Percentiles rank a stretch among this genome's conserved stretches.
These are phyloP conservation scores for Tipula vernalis DNA, from an alignment of 2,888 invertebrate species.

Conservation along the genomic window DNA sequence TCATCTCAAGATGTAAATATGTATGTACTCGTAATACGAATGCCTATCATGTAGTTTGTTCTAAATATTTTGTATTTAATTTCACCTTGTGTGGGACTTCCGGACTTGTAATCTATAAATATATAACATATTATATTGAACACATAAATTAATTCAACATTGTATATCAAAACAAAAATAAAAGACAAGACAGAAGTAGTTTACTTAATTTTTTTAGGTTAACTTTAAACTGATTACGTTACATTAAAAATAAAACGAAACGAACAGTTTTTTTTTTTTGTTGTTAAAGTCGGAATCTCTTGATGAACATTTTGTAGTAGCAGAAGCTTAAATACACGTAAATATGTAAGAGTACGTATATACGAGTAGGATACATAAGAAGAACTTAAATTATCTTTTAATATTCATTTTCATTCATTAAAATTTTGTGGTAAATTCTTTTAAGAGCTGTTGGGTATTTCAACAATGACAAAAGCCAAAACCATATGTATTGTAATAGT, in stretches of 20 bases:
- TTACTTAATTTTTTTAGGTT: background rate
- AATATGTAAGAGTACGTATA: background rate
- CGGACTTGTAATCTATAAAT: background rate
- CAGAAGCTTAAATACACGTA: background rate
- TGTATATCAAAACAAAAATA: background rate
- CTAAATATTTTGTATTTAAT: background rate
- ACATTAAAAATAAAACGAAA: background rate
- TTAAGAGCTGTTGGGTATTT: background rate
- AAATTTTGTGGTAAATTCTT: background rate
- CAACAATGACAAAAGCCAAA: background rate
- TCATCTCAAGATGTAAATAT: background rate
- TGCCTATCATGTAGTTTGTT: background rate
- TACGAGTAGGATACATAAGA: background rate
- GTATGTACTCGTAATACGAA: background rate
- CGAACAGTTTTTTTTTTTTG: background rate
- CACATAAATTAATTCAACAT: background rate
- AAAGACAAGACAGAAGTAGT: background rate
- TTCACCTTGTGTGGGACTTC: background rate
- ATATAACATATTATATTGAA: background rate
- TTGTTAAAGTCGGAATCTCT: background rate
- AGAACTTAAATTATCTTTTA: background rate
- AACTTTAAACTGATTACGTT: background rate
- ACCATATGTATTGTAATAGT: background rate
- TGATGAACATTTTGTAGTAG: background rate
- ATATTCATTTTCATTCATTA: background rate